Base-by-base conservation (phyloP, 2,797 vertebrate genomes). In the Euthynnus affinis region DNA sequence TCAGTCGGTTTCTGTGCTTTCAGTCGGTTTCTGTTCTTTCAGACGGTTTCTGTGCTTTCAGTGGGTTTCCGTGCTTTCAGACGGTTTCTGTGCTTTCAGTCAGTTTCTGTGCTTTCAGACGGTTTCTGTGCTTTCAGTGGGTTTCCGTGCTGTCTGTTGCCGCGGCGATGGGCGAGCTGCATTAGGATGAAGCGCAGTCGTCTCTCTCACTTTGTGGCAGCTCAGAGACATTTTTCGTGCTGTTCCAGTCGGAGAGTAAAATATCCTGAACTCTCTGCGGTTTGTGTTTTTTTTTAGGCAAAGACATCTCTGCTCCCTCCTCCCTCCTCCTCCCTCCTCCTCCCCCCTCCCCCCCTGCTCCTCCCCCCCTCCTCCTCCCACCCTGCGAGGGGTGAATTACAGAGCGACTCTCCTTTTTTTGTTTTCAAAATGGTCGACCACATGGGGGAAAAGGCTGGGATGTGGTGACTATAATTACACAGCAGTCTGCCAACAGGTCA, bases 401-500 rank as follows among this genome's bases (percentile, higher is more conserved):
- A 78, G 81, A 76, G 79, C 42, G 55, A 79, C 77, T 79, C 79
- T 78, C 76, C 67, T 61, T 59, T 74, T 76, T 63, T 67, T 51
- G 76, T 86, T 75, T 73, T 82, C 52, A 70, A 70, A 78, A 62
- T 57, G 73, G 61, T 83, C 40, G 20, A 80, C 84, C 84, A 65
- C 84, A 73, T 34, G 67, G 64, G 75, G 70, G 55, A 37, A 61
- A 72, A 58, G 64, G 60, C 71, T 81, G 73, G 72, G 81, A 76
- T 80, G 77, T 63, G 78, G 78, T 58, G 34, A 25, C 71, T 46
- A 59, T 86, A 87, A 87, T 86, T 74, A 82, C 67, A 82, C 67
- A 80, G 69, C 76, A 77, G 79, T 37, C 71, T 73, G 83, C 80
- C 85, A 80, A 70, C 84, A 96, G 95, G 95, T 95, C 95, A 95